Conservation (phyloP, 2,888 invertebrate species). For the Noctua fimbriata region DNA sequence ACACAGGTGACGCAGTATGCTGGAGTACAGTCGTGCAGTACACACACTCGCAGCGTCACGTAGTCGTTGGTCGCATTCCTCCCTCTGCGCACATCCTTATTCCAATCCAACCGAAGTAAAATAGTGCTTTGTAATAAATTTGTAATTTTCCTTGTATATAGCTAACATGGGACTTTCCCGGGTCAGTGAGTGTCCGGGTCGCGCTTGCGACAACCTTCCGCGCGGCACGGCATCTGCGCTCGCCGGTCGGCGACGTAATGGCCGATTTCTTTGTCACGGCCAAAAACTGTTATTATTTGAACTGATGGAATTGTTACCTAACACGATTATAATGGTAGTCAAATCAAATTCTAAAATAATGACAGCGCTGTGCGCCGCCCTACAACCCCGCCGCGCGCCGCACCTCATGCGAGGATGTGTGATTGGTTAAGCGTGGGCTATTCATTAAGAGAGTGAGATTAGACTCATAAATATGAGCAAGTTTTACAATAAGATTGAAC, state of each 20-base stretch:
- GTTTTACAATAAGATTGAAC: no score
- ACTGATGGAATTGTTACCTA: background rate
- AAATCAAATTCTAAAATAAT: background rate
- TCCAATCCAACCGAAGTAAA: background rate
- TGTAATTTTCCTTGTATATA: slow-evolving; percentile 4
- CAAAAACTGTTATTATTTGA: background rate
- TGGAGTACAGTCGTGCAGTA: background rate
- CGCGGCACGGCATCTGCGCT: background rate
- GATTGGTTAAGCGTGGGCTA: no score
- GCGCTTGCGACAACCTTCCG: background rate
- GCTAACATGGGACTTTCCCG: background rate
- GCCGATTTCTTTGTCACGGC: background rate
- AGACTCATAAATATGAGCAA: background rate
- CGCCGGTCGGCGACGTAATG: background rate
- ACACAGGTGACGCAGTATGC: background rate
- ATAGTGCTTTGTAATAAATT: background rate
- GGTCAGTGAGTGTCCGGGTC: slow-evolving; percentile 2
- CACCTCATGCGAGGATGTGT: no score
- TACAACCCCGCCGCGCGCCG: background rate
- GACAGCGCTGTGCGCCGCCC: background rate
- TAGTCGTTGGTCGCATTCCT: background rate
- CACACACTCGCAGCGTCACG: no score
- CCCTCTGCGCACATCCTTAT: background rate
- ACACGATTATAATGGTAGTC: background rate
- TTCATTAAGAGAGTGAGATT: background rate